Evolutionary conservation across 2,888 invertebrate species (phyloP), one percentile per base, ranked within the genome.

Genomic region (Lamproptera curius): DNA sequence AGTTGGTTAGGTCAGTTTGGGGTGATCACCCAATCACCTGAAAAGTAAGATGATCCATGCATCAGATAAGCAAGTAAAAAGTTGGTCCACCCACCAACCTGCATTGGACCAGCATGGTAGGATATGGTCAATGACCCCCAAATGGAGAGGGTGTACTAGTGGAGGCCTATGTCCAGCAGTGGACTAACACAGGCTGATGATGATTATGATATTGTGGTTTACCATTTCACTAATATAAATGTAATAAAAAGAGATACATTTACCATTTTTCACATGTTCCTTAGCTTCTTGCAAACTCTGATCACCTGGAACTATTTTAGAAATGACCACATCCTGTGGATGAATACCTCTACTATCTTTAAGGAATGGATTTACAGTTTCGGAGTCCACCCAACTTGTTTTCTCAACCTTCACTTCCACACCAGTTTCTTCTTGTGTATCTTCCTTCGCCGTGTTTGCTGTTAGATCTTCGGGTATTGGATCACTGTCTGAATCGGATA

Each of bases 251-350:
- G 20, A 16, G 15, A 37, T 11, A 38, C 6, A 49, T 57, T 59
- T 67, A 84, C 85, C 78, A 57, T 55, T 70, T 46, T 65, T 66
- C 13, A 73, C 50, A 16, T 59, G 62, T 15, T 65, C 55, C 1
- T 51, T 58, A 0, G 85, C 86, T 42, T 66, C 67, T 1, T 51
- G 50, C 0, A 79, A 50, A 55, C 80, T 78, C n/a, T 33, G 61
- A 1, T 73, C 75, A 0, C 64, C 57, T 16, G 70, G 67, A 37
- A 78, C 53, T 14, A 84, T 58, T 5, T 57, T 55, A 1, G 38
- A 52, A 43, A 67, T 58, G 0, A 46, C 37, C 1, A 55, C 58
- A 34, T 67, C 59, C 0, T 72, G 69, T 16, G 60, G 62, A 0
- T 53, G 49, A 0, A 73, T 57, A 0, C 76, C 81, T 38, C 76